Percentiles rank a stretch among this genome's conserved stretches.
Evolutionary conservation across 1,140 invertebrate species (phyloP).

Genomic region (Magallana gigas): DNA sequence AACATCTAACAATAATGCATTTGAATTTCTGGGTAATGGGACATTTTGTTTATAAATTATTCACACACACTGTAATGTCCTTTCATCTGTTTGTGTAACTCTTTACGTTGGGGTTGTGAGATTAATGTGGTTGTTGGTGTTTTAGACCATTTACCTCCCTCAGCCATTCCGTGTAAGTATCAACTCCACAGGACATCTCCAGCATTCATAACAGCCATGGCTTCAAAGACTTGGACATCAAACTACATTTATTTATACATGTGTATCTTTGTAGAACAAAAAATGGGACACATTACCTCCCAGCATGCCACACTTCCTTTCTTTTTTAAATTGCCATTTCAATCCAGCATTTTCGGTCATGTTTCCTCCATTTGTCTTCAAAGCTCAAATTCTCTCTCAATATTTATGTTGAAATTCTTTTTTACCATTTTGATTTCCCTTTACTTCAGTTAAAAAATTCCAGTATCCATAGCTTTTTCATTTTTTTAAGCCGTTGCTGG

Average conservation of each 20-base stretch:
- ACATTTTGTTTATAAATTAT: too few species aligned
- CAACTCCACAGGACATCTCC: not conserved
- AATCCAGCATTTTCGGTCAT: not conserved
- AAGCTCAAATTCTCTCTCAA: not conserved
- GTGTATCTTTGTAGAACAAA: not conserved
- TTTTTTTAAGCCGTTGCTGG: not conserved
- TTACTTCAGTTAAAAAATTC: not conserved
- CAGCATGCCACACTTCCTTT: slow-evolving; percentile 8
- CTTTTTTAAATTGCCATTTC: not conserved
- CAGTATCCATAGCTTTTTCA: not conserved
- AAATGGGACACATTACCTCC: slow-evolving; percentile 13
- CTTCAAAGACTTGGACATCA: slow-evolving; percentile 25
- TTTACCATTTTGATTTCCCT: not conserved
- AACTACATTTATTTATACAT: slow-evolving; percentile 4
- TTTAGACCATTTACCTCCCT: slow-evolving; percentile 7
- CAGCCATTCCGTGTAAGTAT: slow-evolving; percentile 1
- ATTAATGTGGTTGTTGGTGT: slow-evolving; percentile 22
- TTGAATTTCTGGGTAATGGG: too few species aligned
- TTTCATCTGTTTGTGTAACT: too few species aligned
- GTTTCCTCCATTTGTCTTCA: not conserved
- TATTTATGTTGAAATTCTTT: not conserved
- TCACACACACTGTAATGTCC: too few species aligned
- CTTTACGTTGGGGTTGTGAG: not conserved
- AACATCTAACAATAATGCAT: not conserved
- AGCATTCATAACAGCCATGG: slow-evolving; percentile 23